These are phyloP conservation scores for Synodontis membranacea DNA, from an alignment of 2,113 vertebrate genomes.

Conservation along the genomic window DNA sequence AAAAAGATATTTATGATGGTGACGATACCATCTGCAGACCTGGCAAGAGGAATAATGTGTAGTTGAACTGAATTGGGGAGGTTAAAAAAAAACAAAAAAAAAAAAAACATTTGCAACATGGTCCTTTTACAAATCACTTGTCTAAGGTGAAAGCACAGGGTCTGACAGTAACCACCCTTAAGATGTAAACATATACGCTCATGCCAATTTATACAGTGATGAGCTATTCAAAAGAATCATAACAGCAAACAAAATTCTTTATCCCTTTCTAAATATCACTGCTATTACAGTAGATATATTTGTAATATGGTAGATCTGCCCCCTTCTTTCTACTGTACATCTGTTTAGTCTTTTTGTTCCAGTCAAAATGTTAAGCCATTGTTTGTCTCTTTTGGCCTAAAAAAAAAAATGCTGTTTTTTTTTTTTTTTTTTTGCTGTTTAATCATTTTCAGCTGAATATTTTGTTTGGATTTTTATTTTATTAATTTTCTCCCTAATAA, in stretches of 20 bases:
- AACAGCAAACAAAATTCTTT: not conserved
- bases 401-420: too few relatives aligned
- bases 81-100: too few relatives aligned
- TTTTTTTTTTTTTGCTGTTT: too few relatives aligned
- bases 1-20: constrained; percentile 50
- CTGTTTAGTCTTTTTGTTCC: too few relatives aligned
- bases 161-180: not conserved
- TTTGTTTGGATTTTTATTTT: too few relatives aligned
- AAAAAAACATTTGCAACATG: not conserved
- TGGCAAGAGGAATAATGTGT: not conserved
- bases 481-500: not conserved
- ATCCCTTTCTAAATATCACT: not conserved
- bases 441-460: too few relatives aligned
- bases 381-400: too few relatives aligned
- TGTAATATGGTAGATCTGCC: too few relatives aligned
- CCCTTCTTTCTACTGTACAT: too few relatives aligned
- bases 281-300: not conserved
- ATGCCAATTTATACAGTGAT: not conserved
- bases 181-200: not conserved
- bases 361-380: too few relatives aligned
- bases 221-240: not conserved
- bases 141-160: not conserved
- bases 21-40: not conserved
- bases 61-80: not conserved
- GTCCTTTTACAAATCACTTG: constrained; percentile 1